Percentiles rank a stretch among this genome's conserved stretches.
These are phyloP conservation scores for Stenchaetothrips biformis DNA, from an alignment of 2,888 invertebrate genomes.

Conservation along the genomic window DNA sequence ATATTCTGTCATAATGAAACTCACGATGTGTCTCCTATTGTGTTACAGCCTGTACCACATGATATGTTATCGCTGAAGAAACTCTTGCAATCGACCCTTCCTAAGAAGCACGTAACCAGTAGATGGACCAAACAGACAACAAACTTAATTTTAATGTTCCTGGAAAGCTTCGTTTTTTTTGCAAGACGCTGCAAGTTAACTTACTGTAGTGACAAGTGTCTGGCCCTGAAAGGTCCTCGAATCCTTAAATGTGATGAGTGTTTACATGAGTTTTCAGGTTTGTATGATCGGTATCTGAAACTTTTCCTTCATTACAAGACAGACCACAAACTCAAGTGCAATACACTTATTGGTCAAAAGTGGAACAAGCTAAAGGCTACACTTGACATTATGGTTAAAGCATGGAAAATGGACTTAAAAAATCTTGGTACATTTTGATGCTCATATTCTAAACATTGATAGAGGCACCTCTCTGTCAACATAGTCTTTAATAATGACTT, in stretches of 20 bases:
- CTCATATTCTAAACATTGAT: too few relatives aligned
- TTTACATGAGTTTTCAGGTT: not conserved
- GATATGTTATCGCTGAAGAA: not conserved
- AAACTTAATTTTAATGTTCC: not conserved
- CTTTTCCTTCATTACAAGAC: not conserved
- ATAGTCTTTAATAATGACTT: too few relatives aligned
- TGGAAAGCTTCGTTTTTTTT: not conserved
- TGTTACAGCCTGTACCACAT: not conserved
- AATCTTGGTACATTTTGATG: not conserved
- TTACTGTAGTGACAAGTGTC: not conserved
- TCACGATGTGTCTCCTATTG: not conserved
- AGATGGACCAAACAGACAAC: not conserved
- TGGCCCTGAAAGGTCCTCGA: not conserved
- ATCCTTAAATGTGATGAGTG: not conserved
- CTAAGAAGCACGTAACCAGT: not conserved
- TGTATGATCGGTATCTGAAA: slow-evolving; percentile 9
- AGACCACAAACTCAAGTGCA: not conserved
- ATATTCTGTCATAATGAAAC: too few relatives aligned
- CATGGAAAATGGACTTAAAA: slow-evolving; percentile 5
- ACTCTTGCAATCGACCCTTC: not conserved
- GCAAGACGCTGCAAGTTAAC: not conserved
- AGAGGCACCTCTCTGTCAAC: too few relatives aligned
- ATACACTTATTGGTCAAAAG: slow-evolving; percentile 11
- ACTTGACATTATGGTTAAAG: not conserved
- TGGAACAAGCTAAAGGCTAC: not conserved